Conservation (phyloP, 1,140 invertebrate species). For the Gyrodactylus salaris region DNA sequence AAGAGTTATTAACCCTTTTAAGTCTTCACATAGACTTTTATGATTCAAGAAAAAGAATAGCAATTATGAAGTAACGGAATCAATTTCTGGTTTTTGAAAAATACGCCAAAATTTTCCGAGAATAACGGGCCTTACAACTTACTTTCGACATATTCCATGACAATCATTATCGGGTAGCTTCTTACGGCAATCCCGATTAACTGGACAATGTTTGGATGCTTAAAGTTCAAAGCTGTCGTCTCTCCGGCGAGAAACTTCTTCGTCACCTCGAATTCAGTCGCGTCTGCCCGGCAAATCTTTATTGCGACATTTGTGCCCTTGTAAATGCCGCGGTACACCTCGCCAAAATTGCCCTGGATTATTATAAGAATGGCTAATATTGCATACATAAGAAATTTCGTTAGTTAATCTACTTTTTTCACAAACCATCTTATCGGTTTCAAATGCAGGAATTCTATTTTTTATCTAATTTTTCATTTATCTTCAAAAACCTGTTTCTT, state of each 20-base stretch:
- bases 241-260: conserved; percentile 71
- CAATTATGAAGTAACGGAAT: no score
- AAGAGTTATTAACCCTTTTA: no score
- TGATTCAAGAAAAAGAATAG: no score
- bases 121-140: conserved; percentile 10
- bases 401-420: no score
- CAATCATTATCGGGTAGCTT: conserved; percentile 90
- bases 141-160: conserved; percentile 84
- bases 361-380: conserved; percentile 8
- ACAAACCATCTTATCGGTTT: no score
- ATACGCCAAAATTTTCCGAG: not conserved
- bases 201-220: conserved; percentile 49
- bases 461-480: no score
- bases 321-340: conserved; percentile 60
- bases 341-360: conserved; percentile 70
- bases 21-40: no score
- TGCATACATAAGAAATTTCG: not conserved
- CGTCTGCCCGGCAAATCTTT: conserved; percentile 53
- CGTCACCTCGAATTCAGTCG: conserved; percentile 61
- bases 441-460: no score
- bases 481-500: no score
- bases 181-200: conserved; percentile 89
- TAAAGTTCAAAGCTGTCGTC: conserved; percentile 66
- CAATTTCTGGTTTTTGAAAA: no score
- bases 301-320: conserved; percentile 51